Conservation (phyloP, 2,113 vertebrate species). For the Rhagologus leucostigma region DNA sequence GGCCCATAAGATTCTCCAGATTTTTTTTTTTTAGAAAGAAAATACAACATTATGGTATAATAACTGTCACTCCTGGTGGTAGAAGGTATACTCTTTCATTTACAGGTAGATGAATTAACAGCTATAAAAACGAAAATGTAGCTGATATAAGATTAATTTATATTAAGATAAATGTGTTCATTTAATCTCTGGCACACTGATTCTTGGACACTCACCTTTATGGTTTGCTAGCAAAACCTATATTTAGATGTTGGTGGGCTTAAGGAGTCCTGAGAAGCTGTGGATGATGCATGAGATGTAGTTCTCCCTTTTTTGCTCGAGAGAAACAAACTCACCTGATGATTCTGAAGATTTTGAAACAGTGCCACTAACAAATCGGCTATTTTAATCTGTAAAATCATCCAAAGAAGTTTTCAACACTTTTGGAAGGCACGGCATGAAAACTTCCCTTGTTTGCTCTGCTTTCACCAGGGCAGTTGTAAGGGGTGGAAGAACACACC, state of each 20-base stretch:
- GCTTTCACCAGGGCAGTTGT: neutral
- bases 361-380: neutral
- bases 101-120: neutral
- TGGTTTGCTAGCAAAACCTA: neutral
- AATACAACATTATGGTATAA: neutral
- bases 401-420: neutral
- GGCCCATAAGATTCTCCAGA: neutral
- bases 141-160: neutral
- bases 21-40: neutral
- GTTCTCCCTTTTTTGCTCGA: neutral
- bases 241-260: neutral
- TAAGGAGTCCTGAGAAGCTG: neutral
- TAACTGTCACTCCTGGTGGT: neutral
- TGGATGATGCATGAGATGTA: neutral
- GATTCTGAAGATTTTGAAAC: neutral
- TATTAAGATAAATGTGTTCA: neutral
- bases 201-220: neutral
- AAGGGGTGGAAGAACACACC: neutral
- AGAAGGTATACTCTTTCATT: neutral
- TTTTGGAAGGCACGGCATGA: neutral
- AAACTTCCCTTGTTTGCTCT: neutral
- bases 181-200: neutral
- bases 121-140: neutral
- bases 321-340: neutral
- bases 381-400: neutral